Evolutionary conservation across 2,797 vertebrate species (phyloP), one percentile per base, ranked within the genome.

Genomic region (Euphonia xanthogaster): DNA sequence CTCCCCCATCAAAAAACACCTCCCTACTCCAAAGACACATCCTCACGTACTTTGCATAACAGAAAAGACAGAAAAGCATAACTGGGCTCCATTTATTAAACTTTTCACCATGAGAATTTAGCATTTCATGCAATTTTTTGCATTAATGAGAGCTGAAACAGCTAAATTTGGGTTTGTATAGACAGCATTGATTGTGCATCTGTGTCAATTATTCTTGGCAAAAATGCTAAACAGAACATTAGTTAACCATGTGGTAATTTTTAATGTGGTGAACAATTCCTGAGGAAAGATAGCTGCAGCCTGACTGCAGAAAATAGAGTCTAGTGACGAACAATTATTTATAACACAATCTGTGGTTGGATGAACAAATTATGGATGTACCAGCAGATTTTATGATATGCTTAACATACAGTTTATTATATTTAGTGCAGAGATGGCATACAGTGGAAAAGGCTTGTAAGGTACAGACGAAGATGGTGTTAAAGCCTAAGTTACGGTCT

Each of bases 61-160:
- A 93, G 80, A 92, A 85, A 92, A 97, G 91, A 95, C 71, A 85
- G 39, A 83, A 95, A 82, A 71, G 84, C 88, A 88, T 68, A 94
- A 86, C 50, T 21, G 18, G 60, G 50, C 86, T 94, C 88, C 70
- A 94, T 89, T 91, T 94, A 72, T 94, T 96, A 95, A 94, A 92
- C 47, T 92, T 90, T 96, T 96, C 89, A 81, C 91, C 77, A 74
- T 76, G 66, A 88, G 72, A 76, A 92, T 76, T 86, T 20, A 95
- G 96, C 95, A 92, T 94, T 95, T 97, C 90, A 87, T 71, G 89
- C 90, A 93, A 60, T 96, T 96, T 85, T 71, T 95, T 96, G 94
- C 97, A 96, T 94, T 96, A 95, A 98, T 94, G 73, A 96, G 83
- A 95, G 96, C 93, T 95, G 96, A 96, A 93, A 84, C 81, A 95